Conservation (phyloP, 2,113 vertebrate species). For the Dascyllus trimaculatus region DNA sequence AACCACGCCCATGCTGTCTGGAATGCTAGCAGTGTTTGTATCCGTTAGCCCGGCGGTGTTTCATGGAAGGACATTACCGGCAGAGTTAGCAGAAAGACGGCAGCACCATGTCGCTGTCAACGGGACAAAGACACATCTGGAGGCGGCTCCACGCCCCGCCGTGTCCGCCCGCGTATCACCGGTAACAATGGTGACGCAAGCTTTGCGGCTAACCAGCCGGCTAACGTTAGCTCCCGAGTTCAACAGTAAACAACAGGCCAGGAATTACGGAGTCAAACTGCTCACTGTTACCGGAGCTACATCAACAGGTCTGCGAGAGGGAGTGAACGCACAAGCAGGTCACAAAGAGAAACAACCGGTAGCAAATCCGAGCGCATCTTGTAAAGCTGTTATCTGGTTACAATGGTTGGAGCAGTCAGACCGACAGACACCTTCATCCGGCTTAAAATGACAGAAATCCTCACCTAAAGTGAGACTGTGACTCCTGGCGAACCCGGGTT, state of each 20-base stretch:
- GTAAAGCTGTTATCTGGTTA: constrained; percentile 44
- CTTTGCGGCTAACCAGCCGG: constrained; percentile 71
- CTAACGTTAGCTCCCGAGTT: constrained; percentile 57
- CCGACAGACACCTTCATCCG: constrained; percentile 28
- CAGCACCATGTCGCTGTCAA: background rate
- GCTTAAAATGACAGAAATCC: constrained; percentile 55
- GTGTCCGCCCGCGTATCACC: constrained; percentile 31
- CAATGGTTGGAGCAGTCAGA: constrained; percentile 13
- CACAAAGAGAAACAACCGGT: constrained; percentile 33
- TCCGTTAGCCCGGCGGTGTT: constrained; percentile 1
- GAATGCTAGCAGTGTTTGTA: constrained; percentile 27
- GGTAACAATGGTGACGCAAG: constrained; percentile 83
- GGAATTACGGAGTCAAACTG: background rate
- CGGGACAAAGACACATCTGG: constrained; percentile 47
- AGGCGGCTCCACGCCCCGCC: constrained; percentile 53
- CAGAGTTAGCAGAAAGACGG: background rate
- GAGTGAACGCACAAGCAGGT: background rate
- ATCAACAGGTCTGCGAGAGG: constrained; percentile 35
- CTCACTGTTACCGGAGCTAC: background rate
- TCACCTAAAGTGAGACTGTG: constrained; percentile 76
- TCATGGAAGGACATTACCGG: background rate
- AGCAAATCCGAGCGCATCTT: constrained; percentile 26
- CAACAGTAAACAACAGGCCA: constrained; percentile 58
- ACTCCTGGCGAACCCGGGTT: constrained; percentile 65
- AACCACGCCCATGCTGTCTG: constrained; percentile 75